Evolutionary conservation across 2,888 invertebrate genomes (phyloP).

Genomic region (Nemotelus pantherinus): DNA sequence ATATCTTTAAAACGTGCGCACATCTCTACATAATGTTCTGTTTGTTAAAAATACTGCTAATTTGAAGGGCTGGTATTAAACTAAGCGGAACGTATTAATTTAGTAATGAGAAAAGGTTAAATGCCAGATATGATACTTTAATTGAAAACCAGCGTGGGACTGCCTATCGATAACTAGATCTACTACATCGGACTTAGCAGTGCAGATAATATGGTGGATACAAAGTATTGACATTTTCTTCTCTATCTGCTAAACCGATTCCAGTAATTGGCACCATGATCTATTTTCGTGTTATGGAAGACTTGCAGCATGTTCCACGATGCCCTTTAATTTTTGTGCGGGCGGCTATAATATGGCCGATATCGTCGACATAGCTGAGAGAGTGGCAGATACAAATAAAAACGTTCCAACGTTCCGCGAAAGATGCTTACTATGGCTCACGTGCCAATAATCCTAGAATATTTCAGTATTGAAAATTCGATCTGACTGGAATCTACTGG

Average conservation of each 20-base stretch:
- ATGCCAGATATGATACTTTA: neutral
- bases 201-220: neutral
- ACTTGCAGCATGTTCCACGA: neutral
- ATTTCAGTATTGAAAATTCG: too few relatives aligned
- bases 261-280: constrained; percentile 33
- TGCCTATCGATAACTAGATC: neutral
- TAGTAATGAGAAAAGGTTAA: too few relatives aligned
- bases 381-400: too few relatives aligned
- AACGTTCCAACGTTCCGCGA: neutral
- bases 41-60: neutral
- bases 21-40: neutral
- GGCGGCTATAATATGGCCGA: neutral
- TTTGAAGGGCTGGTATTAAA: neutral
- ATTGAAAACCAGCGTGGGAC: neutral
- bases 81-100: too few relatives aligned
- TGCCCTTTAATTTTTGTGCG: neutral
- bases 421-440: neutral
- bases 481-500: too few relatives aligned
- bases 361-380: neutral
- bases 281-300: constrained; percentile 21
- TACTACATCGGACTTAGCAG: too few relatives aligned
- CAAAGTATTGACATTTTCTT: neutral
- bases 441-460: too few relatives aligned
- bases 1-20: neutral
- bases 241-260: constrained; percentile 24